These are phyloP conservation scores for Mesorhabditis sp. DNA, from an alignment of 2,888 invertebrate genomes.

Conservation along the genomic window DNA sequence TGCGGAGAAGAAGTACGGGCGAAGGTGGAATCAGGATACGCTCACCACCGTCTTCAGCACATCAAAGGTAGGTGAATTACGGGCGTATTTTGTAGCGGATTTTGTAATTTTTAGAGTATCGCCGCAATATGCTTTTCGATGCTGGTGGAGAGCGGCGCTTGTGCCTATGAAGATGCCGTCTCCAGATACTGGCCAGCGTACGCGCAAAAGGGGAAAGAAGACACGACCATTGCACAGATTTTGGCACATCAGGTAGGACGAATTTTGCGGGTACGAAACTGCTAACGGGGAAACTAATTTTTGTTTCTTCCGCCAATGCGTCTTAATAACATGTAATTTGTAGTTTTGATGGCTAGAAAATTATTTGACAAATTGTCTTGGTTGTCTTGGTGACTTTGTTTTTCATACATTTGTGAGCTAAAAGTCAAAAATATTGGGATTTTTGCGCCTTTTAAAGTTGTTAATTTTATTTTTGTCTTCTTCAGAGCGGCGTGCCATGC, in stretches of 20 bases:
- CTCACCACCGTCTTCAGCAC: constrained; percentile 37
- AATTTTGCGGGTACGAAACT: background rate
- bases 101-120: constrained; percentile 32
- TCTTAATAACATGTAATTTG: no score
- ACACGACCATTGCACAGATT: constrained; percentile 58
- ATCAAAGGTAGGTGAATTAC: constrained; percentile 22
- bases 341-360: no score
- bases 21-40: constrained; percentile 36
- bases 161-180: constrained; percentile 57
- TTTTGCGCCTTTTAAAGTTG: no score
- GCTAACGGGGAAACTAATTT: background rate
- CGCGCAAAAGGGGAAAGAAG: constrained; percentile 58
- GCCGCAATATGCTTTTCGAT: constrained; percentile 52
- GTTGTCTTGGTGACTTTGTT: background rate
- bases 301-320: no score
- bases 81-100: background rate
- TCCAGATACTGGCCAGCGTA: constrained; percentile 60
- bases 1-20: constrained; percentile 38
- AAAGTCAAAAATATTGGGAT: no score
- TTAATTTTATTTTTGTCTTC: constrained; percentile 7
- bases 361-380: background rate
- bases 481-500: constrained; percentile 58
- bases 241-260: constrained; percentile 56
- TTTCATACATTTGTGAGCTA: no score
- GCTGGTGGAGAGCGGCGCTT: constrained; percentile 58